phyloP scores from a whole-genome alignment of 2,888 invertebrate species.

The Drosophila mayaguana region DNA sequence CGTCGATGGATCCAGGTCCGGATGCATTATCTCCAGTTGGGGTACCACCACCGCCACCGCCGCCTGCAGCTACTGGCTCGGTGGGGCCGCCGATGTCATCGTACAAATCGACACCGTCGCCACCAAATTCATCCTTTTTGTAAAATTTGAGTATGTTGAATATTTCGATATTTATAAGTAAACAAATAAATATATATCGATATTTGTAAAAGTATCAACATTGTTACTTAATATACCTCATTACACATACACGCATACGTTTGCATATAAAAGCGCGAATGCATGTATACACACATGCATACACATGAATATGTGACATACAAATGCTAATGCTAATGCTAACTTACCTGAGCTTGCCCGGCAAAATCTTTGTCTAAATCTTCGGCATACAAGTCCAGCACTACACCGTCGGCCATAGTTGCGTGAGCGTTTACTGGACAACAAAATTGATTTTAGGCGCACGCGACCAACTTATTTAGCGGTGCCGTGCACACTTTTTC shows the following conservation, averaged over 20 bases:
- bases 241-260: background rate
- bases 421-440: conserved; percentile 38
- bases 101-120: conserved; percentile 95
- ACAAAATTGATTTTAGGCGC: conserved; percentile 36
- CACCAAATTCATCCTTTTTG: conserved; percentile 84
- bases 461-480: conserved; percentile 54
- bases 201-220: conserved; percentile 29
- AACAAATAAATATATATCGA: conserved; percentile 6
- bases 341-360: conserved; percentile 88
- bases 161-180: conserved; percentile 7
- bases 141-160: conserved; percentile 4
- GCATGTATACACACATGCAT: background rate
- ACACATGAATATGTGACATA: conserved; percentile 4
- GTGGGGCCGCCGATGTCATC: conserved; percentile 97
- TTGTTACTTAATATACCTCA: conserved; percentile 46
- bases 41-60: conserved; percentile 87
- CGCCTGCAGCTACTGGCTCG: conserved; percentile 89
- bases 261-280: conserved; percentile 12
- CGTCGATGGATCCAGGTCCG: conserved; percentile 86
- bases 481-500: conserved; percentile 60
- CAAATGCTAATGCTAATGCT: conserved; percentile 21
- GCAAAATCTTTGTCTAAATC: conserved; percentile 97
- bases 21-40: conserved; percentile 87
- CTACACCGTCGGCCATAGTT: conserved; percentile 97
- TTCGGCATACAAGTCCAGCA: conserved; percentile 98